Evolutionary conservation across 2,888 invertebrate genomes (phyloP), one percentile per base, ranked within the genome.

Genomic region (Carabus problematicus): DNA sequence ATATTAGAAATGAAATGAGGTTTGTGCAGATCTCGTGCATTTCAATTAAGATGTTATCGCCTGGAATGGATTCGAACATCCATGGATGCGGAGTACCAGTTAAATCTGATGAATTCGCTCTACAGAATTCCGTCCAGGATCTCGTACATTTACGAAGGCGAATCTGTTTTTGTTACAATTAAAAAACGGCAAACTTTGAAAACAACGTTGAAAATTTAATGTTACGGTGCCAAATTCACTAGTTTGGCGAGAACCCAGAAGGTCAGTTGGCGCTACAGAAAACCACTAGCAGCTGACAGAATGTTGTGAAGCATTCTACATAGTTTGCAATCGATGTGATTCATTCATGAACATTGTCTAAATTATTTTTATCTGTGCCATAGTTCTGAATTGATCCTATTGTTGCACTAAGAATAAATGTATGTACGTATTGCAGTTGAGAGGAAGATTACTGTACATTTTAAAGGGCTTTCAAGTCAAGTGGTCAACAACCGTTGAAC

Each of bases 21-120:
- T 63, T 63, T 63, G 64, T 64, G 56, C 42, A 64, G 64, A 64
- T 64, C 64, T 64, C 64, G 64, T 56, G 64, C 55, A 56, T 64
- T 64, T 64, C 64, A 64, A 64, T 64, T 64, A 64, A 64, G 64
- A 56, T 64, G 14, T 42, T 43, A 64, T 56, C 64, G 29, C 18
- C 54, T 16, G 18, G n/a, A 7, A 49, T 41, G 54, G 63, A 63
- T 63, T 63, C 54, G 63, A 52, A 63, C 63, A 63, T 63, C 54
- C 18, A n/a, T 39, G n/a, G 45, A 45, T 4, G 12, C 12, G 45
- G 12, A 11, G 45, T 12, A 6, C 29, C 29, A 29, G 29, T 6
- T 6, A 29, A 29, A 29, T 29, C 29, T 29, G 29, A 29, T 29
- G 29, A 29, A 29, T 6, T 6, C 29, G 29, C 29, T 6, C 29